Base-by-base conservation (phyloP, 2,113 vertebrate genomes). In the Lampris megalopsis region DNA sequence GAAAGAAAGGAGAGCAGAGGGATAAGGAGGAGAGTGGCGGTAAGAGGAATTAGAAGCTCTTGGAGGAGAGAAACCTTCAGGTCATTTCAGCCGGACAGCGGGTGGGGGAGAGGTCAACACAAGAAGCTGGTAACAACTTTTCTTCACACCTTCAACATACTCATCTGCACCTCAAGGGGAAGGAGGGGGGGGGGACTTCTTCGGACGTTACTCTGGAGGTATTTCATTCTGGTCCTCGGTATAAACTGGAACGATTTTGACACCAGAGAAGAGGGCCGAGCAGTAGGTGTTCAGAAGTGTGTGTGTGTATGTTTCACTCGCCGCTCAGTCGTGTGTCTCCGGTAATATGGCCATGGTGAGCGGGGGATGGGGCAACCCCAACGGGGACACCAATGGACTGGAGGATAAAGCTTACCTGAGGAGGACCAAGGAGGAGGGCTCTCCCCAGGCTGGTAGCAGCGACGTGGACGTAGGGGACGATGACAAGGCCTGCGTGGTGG, bases 271-370 rank as follows among this genome's bases (percentile, higher is more conserved):
- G 9, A 62, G 36, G 35, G 11, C 61, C n/a, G 11, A 43, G 43
- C n/a, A 64, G 37, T 48, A 24, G 24, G 24, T 24, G 24, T 24
- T 24, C 24, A 24, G 24, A 24, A 24, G 86, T 83, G 56, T 45
- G 71, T 56, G 63, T 58, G 53, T 59, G 83, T 75, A 89, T 91
- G 90, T 84, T 82, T 84, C 63, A 77, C 69, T 86, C 58, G 8
- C 75, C 2, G 75, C 24, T 24, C 24, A 78, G 70, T 71, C 41
- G 84, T 24, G 75, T n/a, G 60, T 75, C 82, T 86, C 79, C 71
- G 90, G 88, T 85, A 97, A 91, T 86, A 98, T 98, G 97, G 96
- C 97, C 95, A 97, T 97, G 96, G 96, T 97, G 94, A 94, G 96
- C 91, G 95, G 96, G 78, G 96, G 96, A 92, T 97, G 97, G 96